phyloP scores from a whole-genome alignment of 2,797 vertebrate genomes.

The Hozukius guyotensis region DNA sequence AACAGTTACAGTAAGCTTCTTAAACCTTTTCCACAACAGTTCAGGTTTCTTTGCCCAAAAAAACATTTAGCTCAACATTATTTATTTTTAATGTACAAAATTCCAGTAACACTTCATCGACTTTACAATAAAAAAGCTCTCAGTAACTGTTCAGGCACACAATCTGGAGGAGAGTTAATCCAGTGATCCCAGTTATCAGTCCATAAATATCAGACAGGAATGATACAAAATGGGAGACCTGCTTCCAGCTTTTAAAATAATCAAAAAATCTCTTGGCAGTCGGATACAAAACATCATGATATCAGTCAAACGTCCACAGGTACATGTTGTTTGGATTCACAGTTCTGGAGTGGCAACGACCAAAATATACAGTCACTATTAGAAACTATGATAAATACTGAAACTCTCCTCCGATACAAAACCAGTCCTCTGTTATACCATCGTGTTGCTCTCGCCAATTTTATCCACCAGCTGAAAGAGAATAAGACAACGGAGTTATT shows the following conservation, averaged over 20 bases:
- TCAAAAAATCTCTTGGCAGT: conserved; percentile 39
- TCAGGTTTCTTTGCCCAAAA: conserved; percentile 23
- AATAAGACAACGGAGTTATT: conserved; percentile 24
- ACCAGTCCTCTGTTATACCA: conserved; percentile 89
- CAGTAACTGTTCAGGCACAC: conserved; percentile 49
- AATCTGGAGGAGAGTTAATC: conserved; percentile 36
- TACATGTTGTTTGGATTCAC: conserved; percentile 42
- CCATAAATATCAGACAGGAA: conserved; percentile 57
- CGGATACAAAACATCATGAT: conserved; percentile 41
- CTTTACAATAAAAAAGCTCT: conserved; percentile 16
- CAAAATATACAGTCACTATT: conserved; percentile 54
- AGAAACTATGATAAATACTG: conserved; percentile 84
- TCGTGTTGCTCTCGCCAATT: conserved; percentile 96
- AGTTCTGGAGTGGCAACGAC: conserved; percentile 51
- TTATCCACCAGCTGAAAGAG: conserved; percentile 88
- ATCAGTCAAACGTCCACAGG: conserved; percentile 36
- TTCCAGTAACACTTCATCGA: conserved; percentile 58
- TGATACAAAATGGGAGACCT: conserved; percentile 46
- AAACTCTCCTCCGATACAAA: conserved; percentile 40
- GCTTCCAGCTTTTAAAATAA: conserved; percentile 62
- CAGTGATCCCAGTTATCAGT: conserved; percentile 58
- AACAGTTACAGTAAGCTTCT: conserved; percentile 41
- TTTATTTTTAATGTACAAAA: conserved; percentile 45
- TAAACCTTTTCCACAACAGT: conserved; percentile 18
- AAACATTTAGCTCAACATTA: conserved; percentile 33